Conservation (phyloP, 2,888 invertebrate genomes). For the Mystacides longicornis region DNA sequence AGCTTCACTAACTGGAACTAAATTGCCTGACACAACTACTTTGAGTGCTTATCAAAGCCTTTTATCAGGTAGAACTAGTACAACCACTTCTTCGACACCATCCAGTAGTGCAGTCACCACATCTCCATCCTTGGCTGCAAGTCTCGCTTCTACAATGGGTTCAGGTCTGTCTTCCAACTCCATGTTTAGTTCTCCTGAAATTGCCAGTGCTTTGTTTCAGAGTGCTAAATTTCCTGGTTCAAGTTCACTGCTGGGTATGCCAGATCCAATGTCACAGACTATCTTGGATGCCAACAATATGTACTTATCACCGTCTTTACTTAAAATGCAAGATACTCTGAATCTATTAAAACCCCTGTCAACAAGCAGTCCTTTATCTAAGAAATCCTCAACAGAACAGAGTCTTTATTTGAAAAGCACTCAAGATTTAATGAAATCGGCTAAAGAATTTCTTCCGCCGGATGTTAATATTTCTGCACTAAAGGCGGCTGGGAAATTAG, state of each 20-base stretch:
- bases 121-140: slow-evolving; percentile 30
- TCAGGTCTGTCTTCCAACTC: slow-evolving; percentile 53
- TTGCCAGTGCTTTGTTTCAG: slow-evolving; percentile 60
- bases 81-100: slow-evolving; percentile 43
- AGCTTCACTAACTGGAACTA: slow-evolving; percentile 40
- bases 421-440: slow-evolving; percentile 39
- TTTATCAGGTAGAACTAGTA: slow-evolving; percentile 39
- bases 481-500: slow-evolving; percentile 43
- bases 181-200: slow-evolving; percentile 56
- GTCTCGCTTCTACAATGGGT: slow-evolving; percentile 33
- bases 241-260: slow-evolving; percentile 55
- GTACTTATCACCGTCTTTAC: slow-evolving; percentile 65
- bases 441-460: slow-evolving; percentile 46
- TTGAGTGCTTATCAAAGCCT: slow-evolving; percentile 43
- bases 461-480: slow-evolving; percentile 45
- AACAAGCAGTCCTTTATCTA: slow-evolving; percentile 48
- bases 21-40: slow-evolving; percentile 44
- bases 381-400: slow-evolving; percentile 43
- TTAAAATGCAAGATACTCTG: slow-evolving; percentile 62
- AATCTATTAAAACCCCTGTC: slow-evolving; percentile 50
- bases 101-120: slow-evolving; percentile 39
- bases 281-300: slow-evolving; percentile 71
- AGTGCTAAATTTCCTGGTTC: slow-evolving; percentile 57
- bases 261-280: slow-evolving; percentile 70
- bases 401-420: slow-evolving; percentile 43